Conservation (phyloP, 1,140 invertebrate genomes). For the Drosophila kurseongensis region DNA sequence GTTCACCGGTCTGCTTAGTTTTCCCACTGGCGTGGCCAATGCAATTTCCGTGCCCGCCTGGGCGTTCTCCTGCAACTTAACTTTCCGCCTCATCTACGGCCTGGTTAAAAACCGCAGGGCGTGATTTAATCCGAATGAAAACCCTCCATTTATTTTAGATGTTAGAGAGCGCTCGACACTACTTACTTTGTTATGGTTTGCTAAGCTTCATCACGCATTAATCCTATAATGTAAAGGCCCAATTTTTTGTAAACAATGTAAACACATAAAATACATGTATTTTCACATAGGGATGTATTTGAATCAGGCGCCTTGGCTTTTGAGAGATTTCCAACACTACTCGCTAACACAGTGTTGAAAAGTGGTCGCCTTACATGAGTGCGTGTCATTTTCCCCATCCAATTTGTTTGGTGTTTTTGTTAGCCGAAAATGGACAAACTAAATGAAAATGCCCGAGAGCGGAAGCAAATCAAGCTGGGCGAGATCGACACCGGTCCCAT, state of each 20-base stretch:
- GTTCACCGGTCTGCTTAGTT: constrained; percentile 65
- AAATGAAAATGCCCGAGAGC: constrained; percentile 59
- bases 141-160: constrained; percentile 27
- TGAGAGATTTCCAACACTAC: not conserved
- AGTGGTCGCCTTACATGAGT: constrained; percentile 14
- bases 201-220: constrained; percentile 45
- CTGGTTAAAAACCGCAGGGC: constrained; percentile 50
- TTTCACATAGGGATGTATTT: constrained; percentile 19
- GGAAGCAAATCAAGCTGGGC: constrained; percentile 68
- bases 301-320: constrained; percentile 3
- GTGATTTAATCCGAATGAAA: constrained; percentile 15
- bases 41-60: constrained; percentile 76
- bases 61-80: constrained; percentile 77
- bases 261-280: constrained; percentile 38
- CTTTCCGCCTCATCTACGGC: constrained; percentile 59
- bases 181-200: constrained; percentile 47
- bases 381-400: constrained; percentile 50
- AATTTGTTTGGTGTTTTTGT: constrained; percentile 31
- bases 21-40: constrained; percentile 74
- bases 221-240: constrained; percentile 35
- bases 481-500: constrained; percentile 85
- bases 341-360: constrained; percentile 3
- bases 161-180: constrained; percentile 9
- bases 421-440: constrained; percentile 61
- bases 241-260: constrained; percentile 32